These are phyloP conservation scores for Urosaurus nigricauda DNA, from an alignment of 2,797 vertebrate species.

Conservation along the genomic window DNA sequence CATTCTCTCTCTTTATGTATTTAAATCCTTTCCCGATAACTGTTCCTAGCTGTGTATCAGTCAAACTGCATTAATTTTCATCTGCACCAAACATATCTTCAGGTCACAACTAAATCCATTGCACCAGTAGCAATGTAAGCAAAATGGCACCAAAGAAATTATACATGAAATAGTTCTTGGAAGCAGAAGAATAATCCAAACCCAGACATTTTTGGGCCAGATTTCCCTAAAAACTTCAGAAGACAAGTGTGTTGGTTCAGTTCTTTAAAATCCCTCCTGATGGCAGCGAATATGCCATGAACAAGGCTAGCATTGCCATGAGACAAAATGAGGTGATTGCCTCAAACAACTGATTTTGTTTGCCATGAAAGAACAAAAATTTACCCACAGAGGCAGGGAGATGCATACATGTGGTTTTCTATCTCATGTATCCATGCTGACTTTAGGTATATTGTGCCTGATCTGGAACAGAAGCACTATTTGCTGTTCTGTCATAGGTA, in stretches of 20 bases:
- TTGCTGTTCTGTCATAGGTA: background rate
- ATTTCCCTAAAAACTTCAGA: background rate
- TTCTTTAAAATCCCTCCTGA: background rate
- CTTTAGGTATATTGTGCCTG: too few relatives aligned
- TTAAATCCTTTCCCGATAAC: background rate
- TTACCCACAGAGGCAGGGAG: background rate
- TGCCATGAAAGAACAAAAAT: background rate
- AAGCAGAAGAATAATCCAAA: background rate
- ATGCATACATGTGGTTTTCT: too few relatives aligned
- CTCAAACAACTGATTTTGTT: background rate
- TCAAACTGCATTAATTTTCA: background rate
- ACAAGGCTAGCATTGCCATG: background rate
- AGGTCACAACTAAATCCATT: constrained; percentile 38
- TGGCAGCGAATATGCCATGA: background rate
- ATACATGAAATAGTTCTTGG: background rate
- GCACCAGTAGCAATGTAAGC: constrained; percentile 1
- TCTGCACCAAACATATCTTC: background rate
- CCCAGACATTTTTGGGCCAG: background rate
- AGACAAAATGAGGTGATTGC: background rate
- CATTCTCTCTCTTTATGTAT: background rate
- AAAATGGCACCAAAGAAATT: constrained; percentile 15
- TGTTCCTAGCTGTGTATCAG: background rate
- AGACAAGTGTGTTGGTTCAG: background rate
- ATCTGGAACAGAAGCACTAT: background rate
- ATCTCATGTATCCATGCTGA: too few relatives aligned